A percentile compares a stretch with the other conserved stretches of the same genome.
Evolutionary conservation across 2,797 vertebrate species (phyloP).

Genomic region (Schizopygopsis malacanthus): DNA sequence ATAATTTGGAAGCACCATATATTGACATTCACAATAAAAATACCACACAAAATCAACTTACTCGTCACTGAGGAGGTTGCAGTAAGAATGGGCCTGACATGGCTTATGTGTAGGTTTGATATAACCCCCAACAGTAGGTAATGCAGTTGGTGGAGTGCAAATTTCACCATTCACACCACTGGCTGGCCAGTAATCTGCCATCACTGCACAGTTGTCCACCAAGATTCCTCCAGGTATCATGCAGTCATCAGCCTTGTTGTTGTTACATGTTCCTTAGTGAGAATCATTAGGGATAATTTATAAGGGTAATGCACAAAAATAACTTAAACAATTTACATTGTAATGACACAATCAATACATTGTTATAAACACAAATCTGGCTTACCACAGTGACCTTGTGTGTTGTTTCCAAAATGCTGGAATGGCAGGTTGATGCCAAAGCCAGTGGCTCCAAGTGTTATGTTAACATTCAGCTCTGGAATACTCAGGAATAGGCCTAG

Average conservation of each 20-base stretch:
- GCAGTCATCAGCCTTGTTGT: too few species aligned
- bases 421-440: constrained; percentile 86
- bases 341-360: too few species aligned
- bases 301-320: too few species aligned
- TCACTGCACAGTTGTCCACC: too few species aligned
- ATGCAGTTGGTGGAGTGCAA: not conserved
- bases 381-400: constrained; percentile 94
- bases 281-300: too few species aligned
- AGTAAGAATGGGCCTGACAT: constrained; percentile 70
- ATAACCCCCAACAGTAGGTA: constrained; percentile 61
- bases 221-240: too few species aligned
- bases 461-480: constrained; percentile 68
- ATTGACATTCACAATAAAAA: not conserved
- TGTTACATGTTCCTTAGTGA: too few species aligned
- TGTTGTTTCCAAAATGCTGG: constrained; percentile 85
- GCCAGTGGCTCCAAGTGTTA: constrained; percentile 85
- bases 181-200: too few species aligned
- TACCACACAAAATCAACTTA: constrained; percentile 49
- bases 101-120: constrained; percentile 60
- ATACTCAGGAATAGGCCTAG: constrained; percentile 83
- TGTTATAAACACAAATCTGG: not conserved
- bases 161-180: too few species aligned
- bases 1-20: not conserved
- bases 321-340: too few species aligned
- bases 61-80: constrained; percentile 75